These are phyloP conservation scores for Theonella swinhoei DNA, from an alignment of 37 sponge, comb jelly and placozoan species.

Conservation along the genomic window DNA sequence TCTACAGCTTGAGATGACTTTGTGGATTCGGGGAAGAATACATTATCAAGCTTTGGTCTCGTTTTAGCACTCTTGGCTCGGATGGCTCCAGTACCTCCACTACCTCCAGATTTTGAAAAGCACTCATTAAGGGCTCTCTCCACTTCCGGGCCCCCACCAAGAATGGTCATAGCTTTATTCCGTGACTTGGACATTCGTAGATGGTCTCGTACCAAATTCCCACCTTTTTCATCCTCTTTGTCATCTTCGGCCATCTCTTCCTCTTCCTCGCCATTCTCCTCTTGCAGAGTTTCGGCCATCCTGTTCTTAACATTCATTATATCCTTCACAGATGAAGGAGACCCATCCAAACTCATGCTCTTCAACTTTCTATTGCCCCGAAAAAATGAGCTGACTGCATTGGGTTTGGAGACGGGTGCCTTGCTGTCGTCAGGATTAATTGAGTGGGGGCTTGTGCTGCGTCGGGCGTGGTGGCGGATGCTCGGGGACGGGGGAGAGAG, in stretches of 20 bases:
- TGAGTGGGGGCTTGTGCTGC: not conserved
- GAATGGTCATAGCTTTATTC: not conserved
- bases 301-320: not conserved
- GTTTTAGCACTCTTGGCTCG: conserved; percentile 6
- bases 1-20: not conserved
- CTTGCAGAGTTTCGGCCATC: not conserved
- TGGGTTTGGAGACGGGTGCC: not conserved
- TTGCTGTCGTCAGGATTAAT: not conserved
- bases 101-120: not conserved
- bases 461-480: not conserved
- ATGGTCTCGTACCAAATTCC: conserved; percentile 6
- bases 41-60: not conserved
- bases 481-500: conserved; percentile 15
- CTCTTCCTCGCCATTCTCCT: not conserved
- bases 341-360: conserved; percentile 1
- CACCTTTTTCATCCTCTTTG: conserved; percentile 5
- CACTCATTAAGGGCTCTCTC: not conserved
- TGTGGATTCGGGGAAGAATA: not conserved
- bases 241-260: not conserved
- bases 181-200: not conserved
- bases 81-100: not conserved
- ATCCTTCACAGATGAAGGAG: not conserved
- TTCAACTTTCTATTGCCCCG: not conserved
- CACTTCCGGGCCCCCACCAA: not conserved
- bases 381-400: not conserved